phyloP scores from a whole-genome alignment of 1,140 invertebrate genomes.

The Bilobella aurantiaca region DNA sequence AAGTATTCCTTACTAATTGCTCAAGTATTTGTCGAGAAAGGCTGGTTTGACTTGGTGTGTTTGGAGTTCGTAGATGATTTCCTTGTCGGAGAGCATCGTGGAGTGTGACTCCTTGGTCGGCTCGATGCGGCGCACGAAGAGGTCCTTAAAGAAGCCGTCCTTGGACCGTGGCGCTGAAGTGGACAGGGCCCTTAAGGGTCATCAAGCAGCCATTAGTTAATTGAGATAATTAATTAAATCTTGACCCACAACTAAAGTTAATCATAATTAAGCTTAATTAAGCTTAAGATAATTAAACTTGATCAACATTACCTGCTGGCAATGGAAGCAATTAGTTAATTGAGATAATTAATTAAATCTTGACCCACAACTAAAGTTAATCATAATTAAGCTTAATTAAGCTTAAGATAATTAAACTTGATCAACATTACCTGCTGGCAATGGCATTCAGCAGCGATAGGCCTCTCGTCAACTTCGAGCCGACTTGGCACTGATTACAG shows the following conservation, averaged over 20 bases:
- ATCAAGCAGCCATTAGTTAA: too few relatives aligned
- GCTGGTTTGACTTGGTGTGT: slow-evolving; percentile 88
- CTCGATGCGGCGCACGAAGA: slow-evolving; percentile 79
- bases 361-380: neutral
- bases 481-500: too few relatives aligned
- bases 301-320: neutral
- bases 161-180: slow-evolving; percentile 13
- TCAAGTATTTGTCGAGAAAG: slow-evolving; percentile 69
- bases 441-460: too few relatives aligned
- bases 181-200: too few relatives aligned
- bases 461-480: too few relatives aligned
- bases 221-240: neutral
- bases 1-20: slow-evolving; percentile 69
- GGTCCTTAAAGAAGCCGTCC: slow-evolving; percentile 79
- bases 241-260: neutral
- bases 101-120: slow-evolving; percentile 92
- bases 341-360: neutral
- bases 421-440: neutral
- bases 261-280: neutral
- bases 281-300: neutral
- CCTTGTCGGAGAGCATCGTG: slow-evolving; percentile 84
- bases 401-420: neutral
- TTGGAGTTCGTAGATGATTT: slow-evolving; percentile 84
- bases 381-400: neutral
- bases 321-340: too few relatives aligned